Evolutionary conservation across 92 coral and sea anemone species (phyloP).

Genomic region (Diadumene lineata): DNA sequence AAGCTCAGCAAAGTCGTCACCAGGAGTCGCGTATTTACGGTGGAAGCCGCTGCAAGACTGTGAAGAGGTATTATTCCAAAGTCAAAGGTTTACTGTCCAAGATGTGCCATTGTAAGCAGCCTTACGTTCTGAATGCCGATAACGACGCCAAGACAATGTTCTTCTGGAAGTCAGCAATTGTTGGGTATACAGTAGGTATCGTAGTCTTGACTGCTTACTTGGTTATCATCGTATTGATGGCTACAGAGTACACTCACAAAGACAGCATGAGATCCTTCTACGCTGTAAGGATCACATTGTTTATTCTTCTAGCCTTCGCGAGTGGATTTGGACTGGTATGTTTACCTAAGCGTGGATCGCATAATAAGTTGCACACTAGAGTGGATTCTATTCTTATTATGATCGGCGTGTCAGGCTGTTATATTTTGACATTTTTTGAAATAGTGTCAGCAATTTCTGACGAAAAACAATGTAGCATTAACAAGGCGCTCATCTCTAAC

Average conservation of each 20-base stretch:
- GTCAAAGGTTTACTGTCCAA: neutral
- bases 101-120: neutral
- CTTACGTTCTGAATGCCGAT: neutral
- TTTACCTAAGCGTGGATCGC: neutral
- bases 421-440: neutral
- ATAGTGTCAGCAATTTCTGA: slow-evolving; percentile 3
- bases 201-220: neutral
- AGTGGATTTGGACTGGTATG: slow-evolving; percentile 1
- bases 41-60: too few relatives aligned
- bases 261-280: neutral
- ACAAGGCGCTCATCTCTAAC: too few relatives aligned
- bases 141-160: slow-evolving; percentile 9
- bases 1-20: neutral
- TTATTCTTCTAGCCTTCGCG: neutral
- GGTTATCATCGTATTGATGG: neutral
- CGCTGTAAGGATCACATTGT: neutral
- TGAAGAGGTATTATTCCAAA: neutral
- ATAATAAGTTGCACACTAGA: slow-evolving; percentile 5
- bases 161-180: slow-evolving; percentile 19
- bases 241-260: neutral
- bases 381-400: slow-evolving; percentile 27
- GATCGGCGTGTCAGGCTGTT: slow-evolving; percentile 31
- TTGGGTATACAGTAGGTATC: slow-evolving; percentile 17
- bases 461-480: neutral
- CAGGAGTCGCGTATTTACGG: neutral